These are phyloP conservation scores for Mastomys natalensis DNA, from an alignment of 2,113 vertebrate species.

Conservation along the genomic window DNA sequence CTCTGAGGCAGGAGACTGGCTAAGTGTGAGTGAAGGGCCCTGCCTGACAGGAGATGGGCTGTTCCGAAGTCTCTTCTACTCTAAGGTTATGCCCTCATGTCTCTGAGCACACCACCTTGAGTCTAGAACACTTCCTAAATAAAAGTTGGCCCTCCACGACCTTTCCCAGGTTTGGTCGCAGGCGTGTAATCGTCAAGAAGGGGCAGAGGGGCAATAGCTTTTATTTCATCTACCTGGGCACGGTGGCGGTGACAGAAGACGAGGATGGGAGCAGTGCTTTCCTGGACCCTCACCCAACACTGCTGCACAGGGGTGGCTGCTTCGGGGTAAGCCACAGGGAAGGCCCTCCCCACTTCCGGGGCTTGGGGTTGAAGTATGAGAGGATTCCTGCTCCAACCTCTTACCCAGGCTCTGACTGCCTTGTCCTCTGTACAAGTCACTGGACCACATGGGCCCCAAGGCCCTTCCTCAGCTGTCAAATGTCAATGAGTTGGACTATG, in stretches of 20 bases:
- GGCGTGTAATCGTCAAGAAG: conserved; percentile 80
- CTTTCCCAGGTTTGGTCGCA: conserved; percentile 80
- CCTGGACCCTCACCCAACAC: conserved; percentile 60
- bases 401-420: background rate
- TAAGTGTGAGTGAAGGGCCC: background rate
- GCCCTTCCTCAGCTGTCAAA: background rate
- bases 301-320: conserved; percentile 78
- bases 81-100: background rate
- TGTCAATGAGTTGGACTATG: background rate
- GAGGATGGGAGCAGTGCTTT: conserved; percentile 83
- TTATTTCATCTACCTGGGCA: conserved; percentile 82
- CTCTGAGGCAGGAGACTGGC: conserved; percentile 20
- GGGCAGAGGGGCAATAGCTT: conserved; percentile 78
- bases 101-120: background rate
- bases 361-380: background rate
- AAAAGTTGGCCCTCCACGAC: background rate
- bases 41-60: background rate
- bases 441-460: background rate
- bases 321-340: conserved; percentile 75
- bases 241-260: conserved; percentile 78
- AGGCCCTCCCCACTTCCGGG: background rate
- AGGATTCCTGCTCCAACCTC: background rate
- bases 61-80: conserved; percentile 7
- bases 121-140: background rate
- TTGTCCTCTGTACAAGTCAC: background rate